Percentiles rank a stretch among this genome's conserved stretches.
Evolutionary conservation across 2,113 vertebrate genomes (phyloP).

Genomic region (Aleadryas rufinucha): DNA sequence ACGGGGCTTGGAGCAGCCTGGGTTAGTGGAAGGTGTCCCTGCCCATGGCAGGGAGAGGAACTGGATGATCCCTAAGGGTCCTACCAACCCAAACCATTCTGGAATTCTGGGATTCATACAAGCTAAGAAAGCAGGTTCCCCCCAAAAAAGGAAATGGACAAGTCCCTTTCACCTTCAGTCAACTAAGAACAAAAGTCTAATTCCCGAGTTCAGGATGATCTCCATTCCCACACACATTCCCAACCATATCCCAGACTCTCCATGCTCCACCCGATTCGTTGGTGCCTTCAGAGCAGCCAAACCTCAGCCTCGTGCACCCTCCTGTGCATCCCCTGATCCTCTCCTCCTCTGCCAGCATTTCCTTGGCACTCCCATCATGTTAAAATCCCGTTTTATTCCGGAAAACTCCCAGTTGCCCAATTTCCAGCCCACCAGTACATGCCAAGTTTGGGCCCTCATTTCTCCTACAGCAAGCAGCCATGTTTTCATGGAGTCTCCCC

Average conservation of each 20-base stretch:
- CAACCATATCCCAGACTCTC: rapidly evolving
- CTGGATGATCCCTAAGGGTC: too few species aligned
- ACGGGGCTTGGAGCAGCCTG: rapidly evolving
- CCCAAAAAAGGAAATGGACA: neutral
- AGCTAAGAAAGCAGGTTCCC: neutral
- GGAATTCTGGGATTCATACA: neutral
- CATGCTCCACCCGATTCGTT: rapidly evolving
- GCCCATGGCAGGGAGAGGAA: neutral
- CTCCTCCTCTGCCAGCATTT: neutral
- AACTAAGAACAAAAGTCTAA: neutral
- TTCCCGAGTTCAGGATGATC: neutral
- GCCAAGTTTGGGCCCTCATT: neutral
- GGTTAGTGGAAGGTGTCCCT: rapidly evolving
- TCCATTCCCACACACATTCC: neutral
- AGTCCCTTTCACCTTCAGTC: neutral
- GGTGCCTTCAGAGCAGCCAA: neutral
- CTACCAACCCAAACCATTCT: neutral
- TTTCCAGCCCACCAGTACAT: neutral
- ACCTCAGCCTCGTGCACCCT: rapidly evolving
- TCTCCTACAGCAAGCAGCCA: neutral
- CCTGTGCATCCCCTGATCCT: neutral
- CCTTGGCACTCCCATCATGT: neutral
- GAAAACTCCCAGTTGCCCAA: rapidly evolving
- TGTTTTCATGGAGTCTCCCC: neutral
- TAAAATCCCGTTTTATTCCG: neutral